Evolutionary conservation across 2,797 vertebrate genomes (phyloP).

Genomic region (Peromyscus eremicus): DNA sequence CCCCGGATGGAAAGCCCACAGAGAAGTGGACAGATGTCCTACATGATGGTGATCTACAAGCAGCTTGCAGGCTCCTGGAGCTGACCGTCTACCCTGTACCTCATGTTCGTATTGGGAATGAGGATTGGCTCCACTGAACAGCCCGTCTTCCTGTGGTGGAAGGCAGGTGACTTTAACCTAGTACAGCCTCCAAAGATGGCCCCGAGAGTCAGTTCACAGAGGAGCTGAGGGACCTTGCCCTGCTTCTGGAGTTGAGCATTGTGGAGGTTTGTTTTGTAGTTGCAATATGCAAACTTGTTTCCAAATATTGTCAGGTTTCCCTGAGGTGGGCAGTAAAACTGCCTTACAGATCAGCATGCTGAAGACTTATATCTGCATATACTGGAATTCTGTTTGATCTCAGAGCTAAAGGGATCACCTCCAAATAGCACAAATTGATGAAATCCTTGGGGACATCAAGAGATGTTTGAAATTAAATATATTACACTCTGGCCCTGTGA

Average conservation of each 20-base stretch:
- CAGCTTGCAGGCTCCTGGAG: accelerated
- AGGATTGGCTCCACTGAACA: not conserved
- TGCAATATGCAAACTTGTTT: not conserved
- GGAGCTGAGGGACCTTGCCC: accelerated
- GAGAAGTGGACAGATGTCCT: accelerated
- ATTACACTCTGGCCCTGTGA: not conserved
- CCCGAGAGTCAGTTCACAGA: accelerated
- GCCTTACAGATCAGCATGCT: accelerated
- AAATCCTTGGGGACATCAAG: not conserved
- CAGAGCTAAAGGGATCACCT: not conserved
- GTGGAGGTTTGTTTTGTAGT: accelerated
- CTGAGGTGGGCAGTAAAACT: accelerated
- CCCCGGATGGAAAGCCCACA: not conserved
- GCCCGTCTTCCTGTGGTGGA: not conserved
- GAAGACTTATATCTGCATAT: accelerated
- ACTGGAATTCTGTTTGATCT: not conserved
- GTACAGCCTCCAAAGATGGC: accelerated
- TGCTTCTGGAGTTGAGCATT: accelerated
- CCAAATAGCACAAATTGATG: not conserved
- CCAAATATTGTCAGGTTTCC: not conserved
- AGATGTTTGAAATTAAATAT: not conserved
- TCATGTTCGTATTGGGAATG: not conserved
- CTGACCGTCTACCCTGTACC: accelerated
- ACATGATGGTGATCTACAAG: accelerated
- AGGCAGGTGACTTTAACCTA: not conserved